phyloP scores from a whole-genome alignment of 1,140 invertebrate species.

The Steinernema khuongi region DNA sequence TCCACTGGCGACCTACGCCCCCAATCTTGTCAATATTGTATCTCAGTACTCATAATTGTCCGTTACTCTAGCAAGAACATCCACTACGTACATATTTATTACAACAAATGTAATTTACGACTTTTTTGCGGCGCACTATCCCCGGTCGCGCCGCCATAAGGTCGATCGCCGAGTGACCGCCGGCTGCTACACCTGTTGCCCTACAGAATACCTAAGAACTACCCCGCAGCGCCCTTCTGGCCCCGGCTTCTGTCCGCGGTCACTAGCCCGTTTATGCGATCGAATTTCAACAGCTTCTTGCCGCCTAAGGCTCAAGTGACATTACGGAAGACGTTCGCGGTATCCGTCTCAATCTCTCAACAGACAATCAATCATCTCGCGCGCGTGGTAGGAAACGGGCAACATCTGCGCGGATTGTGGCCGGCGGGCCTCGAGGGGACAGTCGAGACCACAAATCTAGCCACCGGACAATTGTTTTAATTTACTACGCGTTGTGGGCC shows the following conservation, averaged over 20 bases:
- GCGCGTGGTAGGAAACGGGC: not conserved
- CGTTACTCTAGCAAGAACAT: too few relatives aligned
- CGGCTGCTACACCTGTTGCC: conserved; percentile 5
- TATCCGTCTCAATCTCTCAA: not conserved
- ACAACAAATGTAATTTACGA: conserved; percentile 6
- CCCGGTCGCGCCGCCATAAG: not conserved
- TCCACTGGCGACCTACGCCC: too few relatives aligned
- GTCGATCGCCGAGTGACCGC: conserved; percentile 1
- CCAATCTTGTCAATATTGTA: too few relatives aligned
- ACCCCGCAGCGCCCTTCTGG: not conserved
- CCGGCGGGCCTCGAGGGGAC: not conserved
- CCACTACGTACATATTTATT: not conserved
- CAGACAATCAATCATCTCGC: conserved; percentile 6
- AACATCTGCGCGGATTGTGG: not conserved
- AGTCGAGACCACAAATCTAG: conserved; percentile 4
- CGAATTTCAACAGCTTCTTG: not conserved
- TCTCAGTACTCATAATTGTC: too few relatives aligned
- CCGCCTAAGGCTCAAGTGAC: not conserved
- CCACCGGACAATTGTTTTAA: not conserved
- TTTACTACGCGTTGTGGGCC: not conserved
- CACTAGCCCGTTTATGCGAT: not conserved
- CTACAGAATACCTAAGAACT: conserved; percentile 10
- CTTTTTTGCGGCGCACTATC: conserved; percentile 15
- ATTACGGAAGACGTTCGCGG: not conserved
- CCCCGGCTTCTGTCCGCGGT: not conserved